These are phyloP conservation scores for Poicephalus meyeri DNA, from an alignment of 2,113 vertebrate genomes.

Conservation along the genomic window DNA sequence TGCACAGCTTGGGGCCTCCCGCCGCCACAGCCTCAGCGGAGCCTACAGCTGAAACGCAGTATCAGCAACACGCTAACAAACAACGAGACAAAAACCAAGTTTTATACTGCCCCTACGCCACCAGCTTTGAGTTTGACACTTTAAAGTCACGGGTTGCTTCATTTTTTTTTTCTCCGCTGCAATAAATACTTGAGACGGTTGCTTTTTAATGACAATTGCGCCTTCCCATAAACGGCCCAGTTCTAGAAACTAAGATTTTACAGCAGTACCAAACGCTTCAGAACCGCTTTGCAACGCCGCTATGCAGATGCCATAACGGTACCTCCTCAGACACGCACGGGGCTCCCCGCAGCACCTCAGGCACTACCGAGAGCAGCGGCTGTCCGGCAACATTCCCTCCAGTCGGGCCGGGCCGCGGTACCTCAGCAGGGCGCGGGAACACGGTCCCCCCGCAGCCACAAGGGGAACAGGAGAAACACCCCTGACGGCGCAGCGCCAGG, in stretches of 20 bases:
- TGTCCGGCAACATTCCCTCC: not conserved
- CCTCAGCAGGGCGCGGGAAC: not conserved
- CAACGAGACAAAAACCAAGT: not conserved
- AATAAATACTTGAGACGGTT: not conserved
- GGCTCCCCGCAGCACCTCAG: not conserved
- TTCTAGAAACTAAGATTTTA: not conserved
- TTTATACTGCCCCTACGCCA: not conserved
- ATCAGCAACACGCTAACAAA: not conserved
- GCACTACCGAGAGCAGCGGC: not conserved
- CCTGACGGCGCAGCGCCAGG: too few relatives aligned
- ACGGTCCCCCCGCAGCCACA: too few relatives aligned
- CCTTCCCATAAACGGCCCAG: not conserved
- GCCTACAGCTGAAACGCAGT: not conserved
- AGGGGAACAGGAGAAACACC: too few relatives aligned
- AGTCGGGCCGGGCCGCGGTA: too few relatives aligned
- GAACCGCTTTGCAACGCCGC: not conserved
- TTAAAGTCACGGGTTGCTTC: not conserved
- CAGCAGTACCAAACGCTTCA: not conserved
- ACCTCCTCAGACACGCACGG: not conserved
- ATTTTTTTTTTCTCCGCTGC: not conserved
- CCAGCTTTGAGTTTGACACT: not conserved
- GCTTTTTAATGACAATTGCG: not conserved
- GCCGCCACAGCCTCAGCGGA: not conserved
- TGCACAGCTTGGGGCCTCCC: fast-evolving
- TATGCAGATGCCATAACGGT: not conserved